Percentiles rank a stretch among this genome's conserved stretches.
These are phyloP conservation scores for Tauraco erythrolophus DNA, from an alignment of 2,113 vertebrate species.

Conservation along the genomic window DNA sequence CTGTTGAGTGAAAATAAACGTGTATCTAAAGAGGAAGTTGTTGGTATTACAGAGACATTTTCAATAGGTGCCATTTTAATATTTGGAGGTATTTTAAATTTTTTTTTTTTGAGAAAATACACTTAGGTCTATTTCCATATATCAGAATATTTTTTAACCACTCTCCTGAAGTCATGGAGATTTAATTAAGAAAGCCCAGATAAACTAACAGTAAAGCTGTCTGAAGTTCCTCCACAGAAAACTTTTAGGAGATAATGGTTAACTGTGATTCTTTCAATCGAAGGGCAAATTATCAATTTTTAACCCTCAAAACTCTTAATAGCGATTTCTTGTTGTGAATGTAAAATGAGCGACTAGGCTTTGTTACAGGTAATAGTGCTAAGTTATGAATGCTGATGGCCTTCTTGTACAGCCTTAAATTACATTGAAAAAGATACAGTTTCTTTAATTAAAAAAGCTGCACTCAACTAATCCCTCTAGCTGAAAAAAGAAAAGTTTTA, in stretches of 20 bases:
- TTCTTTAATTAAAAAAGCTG: slow-evolving; percentile 96
- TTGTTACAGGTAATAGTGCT: slow-evolving; percentile 74
- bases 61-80: slow-evolving; percentile 11
- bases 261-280: slow-evolving; percentile 30
- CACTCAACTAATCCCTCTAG: slow-evolving; percentile 89
- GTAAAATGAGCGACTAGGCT: slow-evolving; percentile 58
- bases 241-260: slow-evolving; percentile 51
- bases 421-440: slow-evolving; percentile 86
- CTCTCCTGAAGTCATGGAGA: slow-evolving; percentile 19
- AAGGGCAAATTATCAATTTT: slow-evolving; percentile 27
- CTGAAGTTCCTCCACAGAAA: slow-evolving; percentile 50
- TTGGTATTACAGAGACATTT: slow-evolving; percentile 3
- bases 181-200: slow-evolving; percentile 69
- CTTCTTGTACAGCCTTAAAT: slow-evolving; percentile 78
- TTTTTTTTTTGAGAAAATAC: neutral
- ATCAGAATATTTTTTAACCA: slow-evolving; percentile 42
- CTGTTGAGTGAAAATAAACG: neutral
- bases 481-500: slow-evolving; percentile 88
- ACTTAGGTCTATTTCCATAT: slow-evolving; percentile 17
- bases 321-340: slow-evolving; percentile 34
- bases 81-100: neutral
- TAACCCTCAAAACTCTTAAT: slow-evolving; percentile 47
- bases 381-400: slow-evolving; percentile 77
- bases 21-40: neutral
- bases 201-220: slow-evolving; percentile 38